A percentile compares a stretch with the other conserved stretches of the same genome.
Evolutionary conservation across 2,888 invertebrate genomes (phyloP).

Genomic region (Lomographa bimaculata): DNA sequence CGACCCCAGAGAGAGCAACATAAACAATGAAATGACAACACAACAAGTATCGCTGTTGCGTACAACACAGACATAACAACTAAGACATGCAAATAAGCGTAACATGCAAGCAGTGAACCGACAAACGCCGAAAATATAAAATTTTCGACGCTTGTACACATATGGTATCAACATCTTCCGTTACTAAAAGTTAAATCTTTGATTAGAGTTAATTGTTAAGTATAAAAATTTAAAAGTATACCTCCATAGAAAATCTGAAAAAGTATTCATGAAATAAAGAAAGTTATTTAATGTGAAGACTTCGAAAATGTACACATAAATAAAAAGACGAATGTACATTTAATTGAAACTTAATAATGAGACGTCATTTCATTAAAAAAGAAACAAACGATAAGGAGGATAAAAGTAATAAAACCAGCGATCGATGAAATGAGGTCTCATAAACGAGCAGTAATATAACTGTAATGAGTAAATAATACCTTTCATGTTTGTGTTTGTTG

Average conservation of each 20-base stretch:
- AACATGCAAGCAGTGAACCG: conserved; percentile 68
- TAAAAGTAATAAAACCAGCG: conserved; percentile 29
- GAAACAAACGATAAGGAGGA: conserved; percentile 25
- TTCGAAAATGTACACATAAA: conserved; percentile 50
- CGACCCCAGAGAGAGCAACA: conserved; percentile 56
- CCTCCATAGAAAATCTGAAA: conserved; percentile 67
- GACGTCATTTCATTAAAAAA: conserved; percentile 54
- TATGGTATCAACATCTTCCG: conserved; percentile 64
- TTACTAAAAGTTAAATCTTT: conserved; percentile 56
- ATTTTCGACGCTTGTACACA: conserved; percentile 48
- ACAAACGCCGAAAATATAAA: conserved; percentile 51
- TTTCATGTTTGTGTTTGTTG: conserved; percentile 71
- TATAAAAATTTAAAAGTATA: conserved; percentile 64
- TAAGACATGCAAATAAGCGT: conserved; percentile 44
- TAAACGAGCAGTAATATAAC: conserved; percentile 53
- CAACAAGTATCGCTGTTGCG: conserved; percentile 71
- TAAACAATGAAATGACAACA: conserved; percentile 66
- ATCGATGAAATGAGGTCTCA: conserved; percentile 48
- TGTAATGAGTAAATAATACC: conserved; percentile 79
- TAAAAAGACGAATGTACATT: conserved; percentile 56
- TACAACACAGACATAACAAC: conserved; percentile 44
- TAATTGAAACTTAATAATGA: conserved; percentile 44
- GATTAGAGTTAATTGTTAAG: conserved; percentile 77
- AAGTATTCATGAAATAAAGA: conserved; percentile 58
- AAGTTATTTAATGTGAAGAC: conserved; percentile 39